Percentiles rank a stretch among this genome's conserved stretches.
Evolutionary conservation across 2,888 invertebrate genomes (phyloP).

Genomic region (Hedya salicella): DNA sequence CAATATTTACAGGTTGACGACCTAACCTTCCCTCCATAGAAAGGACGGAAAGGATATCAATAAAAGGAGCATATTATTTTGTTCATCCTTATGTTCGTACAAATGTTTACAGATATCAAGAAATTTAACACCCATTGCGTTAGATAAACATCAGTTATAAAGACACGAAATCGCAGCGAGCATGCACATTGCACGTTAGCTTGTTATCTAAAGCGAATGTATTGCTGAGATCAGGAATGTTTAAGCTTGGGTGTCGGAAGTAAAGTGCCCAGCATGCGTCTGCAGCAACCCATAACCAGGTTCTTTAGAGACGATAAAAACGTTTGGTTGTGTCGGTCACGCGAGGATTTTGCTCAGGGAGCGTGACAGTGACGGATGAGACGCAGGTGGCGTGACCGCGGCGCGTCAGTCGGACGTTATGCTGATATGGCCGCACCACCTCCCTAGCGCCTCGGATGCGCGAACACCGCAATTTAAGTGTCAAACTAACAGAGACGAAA

Average conservation of each 20-base stretch:
- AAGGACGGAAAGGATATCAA: conserved; percentile 46
- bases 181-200: conserved; percentile 64
- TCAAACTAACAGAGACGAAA: conserved; percentile 59
- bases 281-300: conserved; percentile 72
- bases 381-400: conserved; percentile 56
- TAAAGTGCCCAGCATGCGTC: conserved; percentile 60
- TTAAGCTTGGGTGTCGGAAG: conserved; percentile 60
- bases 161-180: conserved; percentile 65
- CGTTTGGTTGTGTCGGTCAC: conserved; percentile 69
- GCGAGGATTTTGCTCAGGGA: conserved; percentile 67
- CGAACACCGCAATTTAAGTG: conserved; percentile 60
- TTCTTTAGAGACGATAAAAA: conserved; percentile 72
- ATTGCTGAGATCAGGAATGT: conserved; percentile 68
- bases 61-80: conserved; percentile 48
- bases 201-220: conserved; percentile 77
- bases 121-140: conserved; percentile 54
- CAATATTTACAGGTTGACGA: conserved; percentile 78
- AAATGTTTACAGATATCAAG: conserved; percentile 29
- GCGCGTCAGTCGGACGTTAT: conserved; percentile 46
- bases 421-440: conserved; percentile 42
- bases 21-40: conserved; percentile 59
- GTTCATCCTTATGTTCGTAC: conserved; percentile 16
- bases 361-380: conserved; percentile 73
- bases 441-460: conserved; percentile 48
- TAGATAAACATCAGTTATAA: conserved; percentile 66